Evolutionary conservation across 2,888 invertebrate genomes (phyloP), one percentile per base, ranked within the genome.

Genomic region (Leptarthrus brevirostris): DNA sequence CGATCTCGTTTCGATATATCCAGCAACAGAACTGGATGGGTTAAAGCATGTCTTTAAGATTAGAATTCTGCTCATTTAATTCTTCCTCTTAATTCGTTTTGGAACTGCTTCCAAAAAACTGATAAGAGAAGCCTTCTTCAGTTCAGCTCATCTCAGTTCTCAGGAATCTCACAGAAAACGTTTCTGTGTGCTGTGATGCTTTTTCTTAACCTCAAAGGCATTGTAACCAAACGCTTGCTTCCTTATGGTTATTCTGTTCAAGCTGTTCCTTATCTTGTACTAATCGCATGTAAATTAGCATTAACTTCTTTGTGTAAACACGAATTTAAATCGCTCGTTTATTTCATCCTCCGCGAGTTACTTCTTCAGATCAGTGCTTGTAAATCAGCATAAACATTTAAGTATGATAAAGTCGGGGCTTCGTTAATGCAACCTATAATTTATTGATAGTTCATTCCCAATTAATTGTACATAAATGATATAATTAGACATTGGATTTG

Each of bases 261-360:
- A 20, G 69, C 34, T 26, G 69, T 52, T 34, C 12, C 74, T 77
- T 77, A 76, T 76, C 76, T 72, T 66, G 75, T 74, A 76, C 75
- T 78, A 77, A 78, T 78, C 78, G 74, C 76, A 78, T 78, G 78
- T 78, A 78, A 78, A 78, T 78, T 78, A 78, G 76, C 77, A 75
- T 77, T 77, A 77, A 77, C 75, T 78, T 75, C 77, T 78, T 76
- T 77, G 77, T 78, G 77, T 77, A 78, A 77, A 78, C 78, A 77
- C 77, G 78, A 76, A 76, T 77, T 77, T 77, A 75, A 77, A 75
- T 77, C 76, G 76, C 76, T 77, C 76, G 74, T 77, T 77, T 77
- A 74, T 74, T 76, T 77, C 74, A 54, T 71, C 36, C 36, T 22
- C 20, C 14, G 36, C 58, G 16, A 26, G 16, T 30, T 10, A 34